These are phyloP conservation scores for Orientallactaga bullata DNA, from an alignment of 2,113 vertebrate genomes.

Conservation along the genomic window DNA sequence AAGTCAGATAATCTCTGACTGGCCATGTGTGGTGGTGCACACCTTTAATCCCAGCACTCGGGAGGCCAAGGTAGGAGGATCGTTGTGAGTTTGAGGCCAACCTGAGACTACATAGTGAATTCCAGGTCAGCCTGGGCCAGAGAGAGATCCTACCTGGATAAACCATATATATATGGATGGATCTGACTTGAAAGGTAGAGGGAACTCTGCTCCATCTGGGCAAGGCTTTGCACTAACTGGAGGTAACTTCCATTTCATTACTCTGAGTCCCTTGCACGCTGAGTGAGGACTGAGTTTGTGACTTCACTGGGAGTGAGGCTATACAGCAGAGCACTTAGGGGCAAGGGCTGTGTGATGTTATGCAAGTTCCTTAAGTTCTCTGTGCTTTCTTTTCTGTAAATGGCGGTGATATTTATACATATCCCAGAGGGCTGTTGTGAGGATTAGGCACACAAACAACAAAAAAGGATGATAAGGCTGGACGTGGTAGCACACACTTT, in stretches of 20 bases:
- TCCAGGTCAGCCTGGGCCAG: no score
- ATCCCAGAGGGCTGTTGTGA: not conserved
- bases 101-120: no score
- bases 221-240: not conserved
- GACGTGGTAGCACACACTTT: no score
- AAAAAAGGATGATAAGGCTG: no score
- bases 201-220: not conserved
- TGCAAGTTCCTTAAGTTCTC: not conserved
- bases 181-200: not conserved
- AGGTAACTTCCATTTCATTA: not conserved
- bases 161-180: no score
- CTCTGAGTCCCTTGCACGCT: not conserved
- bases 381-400: conserved; percentile 25
- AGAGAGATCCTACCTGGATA: no score
- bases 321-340: rapidly evolving
- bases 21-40: no score
- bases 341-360: not conserved
- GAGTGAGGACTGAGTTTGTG: not conserved
- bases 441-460: not conserved
- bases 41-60: no score
- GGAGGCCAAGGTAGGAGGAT: no score
- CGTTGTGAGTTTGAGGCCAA: no score
- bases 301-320: not conserved
- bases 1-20: not conserved
- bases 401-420: not conserved